These are phyloP conservation scores for Drosophila prostipennis DNA, from an alignment of 2,888 invertebrate genomes.

Conservation along the genomic window DNA sequence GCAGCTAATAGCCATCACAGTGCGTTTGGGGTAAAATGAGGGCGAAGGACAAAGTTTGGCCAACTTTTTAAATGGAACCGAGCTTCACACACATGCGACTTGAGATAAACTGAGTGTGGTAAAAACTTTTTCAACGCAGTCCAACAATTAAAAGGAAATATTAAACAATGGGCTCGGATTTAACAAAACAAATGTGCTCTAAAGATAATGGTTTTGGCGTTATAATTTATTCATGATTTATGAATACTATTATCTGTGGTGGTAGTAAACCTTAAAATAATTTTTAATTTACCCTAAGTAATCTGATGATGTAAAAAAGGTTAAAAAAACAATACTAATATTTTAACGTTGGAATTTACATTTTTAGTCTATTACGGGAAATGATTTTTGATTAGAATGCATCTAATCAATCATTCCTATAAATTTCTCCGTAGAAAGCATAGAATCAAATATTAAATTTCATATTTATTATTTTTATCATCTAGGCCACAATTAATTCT, in stretches of 20 bases:
- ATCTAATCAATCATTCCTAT: too few relatives aligned
- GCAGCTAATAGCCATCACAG: conserved; percentile 25
- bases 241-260: background rate
- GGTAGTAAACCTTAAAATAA: too few relatives aligned
- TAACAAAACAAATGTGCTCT: background rate
- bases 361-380: too few relatives aligned
- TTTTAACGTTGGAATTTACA: too few relatives aligned
- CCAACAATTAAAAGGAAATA: conserved; percentile 4
- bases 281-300: too few relatives aligned
- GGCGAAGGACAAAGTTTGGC: conserved; percentile 2
- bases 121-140: background rate
- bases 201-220: background rate
- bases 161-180: background rate
- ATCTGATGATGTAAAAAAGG: too few relatives aligned
- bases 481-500: background rate
- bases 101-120: conserved; percentile 8
- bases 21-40: conserved; percentile 1
- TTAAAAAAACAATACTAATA: rapidly evolving
- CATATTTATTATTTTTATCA: too few relatives aligned
- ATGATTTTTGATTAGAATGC: too few relatives aligned
- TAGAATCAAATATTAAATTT: too few relatives aligned
- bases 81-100: conserved; percentile 1
- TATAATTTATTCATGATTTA: background rate
- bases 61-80: conserved; percentile 18
- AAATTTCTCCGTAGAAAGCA: too few relatives aligned